Percentiles rank a stretch among this genome's conserved stretches.
These are phyloP conservation scores for Chrysomela aeneicollis DNA, from an alignment of 2,888 invertebrate genomes.

Conservation along the genomic window DNA sequence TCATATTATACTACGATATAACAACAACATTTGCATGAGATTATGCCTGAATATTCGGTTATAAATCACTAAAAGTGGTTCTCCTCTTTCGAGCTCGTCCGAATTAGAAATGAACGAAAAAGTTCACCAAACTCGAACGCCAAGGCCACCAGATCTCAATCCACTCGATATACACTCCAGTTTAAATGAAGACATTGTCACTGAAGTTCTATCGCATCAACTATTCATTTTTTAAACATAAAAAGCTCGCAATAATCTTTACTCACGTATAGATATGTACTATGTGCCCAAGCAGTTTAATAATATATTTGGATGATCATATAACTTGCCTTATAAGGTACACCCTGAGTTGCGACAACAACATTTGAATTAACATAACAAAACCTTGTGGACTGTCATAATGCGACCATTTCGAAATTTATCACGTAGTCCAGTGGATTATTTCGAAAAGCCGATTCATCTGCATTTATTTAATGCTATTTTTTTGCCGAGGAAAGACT, in stretches of 20 bases:
- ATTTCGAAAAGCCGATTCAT: constrained; percentile 4
- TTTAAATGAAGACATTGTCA: neutral
- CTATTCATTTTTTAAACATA: no score
- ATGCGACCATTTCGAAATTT: constrained; percentile 36
- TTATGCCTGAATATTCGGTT: neutral
- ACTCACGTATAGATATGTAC: no score
- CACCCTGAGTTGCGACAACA: neutral
- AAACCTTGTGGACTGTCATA: constrained; percentile 20
- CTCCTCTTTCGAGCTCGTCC: neutral
- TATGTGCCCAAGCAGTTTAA: no score
- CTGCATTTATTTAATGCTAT: neutral
- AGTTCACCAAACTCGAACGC: neutral
- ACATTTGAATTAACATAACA: constrained; percentile 8
- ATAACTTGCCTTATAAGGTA: constrained; percentile 3
- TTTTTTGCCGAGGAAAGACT: constrained; percentile 1
- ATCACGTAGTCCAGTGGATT: constrained; percentile 30
- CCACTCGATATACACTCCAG: no score
- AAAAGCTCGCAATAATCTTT: no score
- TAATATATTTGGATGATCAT: neutral
- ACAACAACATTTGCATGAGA: neutral
- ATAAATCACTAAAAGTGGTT: neutral
- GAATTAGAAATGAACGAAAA: neutral
- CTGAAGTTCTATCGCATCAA: no score
- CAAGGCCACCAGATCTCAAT: neutral
- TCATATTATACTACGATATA: constrained; percentile 25